Evolutionary conservation across 2,797 vertebrate genomes (phyloP), one percentile per base, ranked within the genome.

Genomic region (Semotilus atromaculatus): DNA sequence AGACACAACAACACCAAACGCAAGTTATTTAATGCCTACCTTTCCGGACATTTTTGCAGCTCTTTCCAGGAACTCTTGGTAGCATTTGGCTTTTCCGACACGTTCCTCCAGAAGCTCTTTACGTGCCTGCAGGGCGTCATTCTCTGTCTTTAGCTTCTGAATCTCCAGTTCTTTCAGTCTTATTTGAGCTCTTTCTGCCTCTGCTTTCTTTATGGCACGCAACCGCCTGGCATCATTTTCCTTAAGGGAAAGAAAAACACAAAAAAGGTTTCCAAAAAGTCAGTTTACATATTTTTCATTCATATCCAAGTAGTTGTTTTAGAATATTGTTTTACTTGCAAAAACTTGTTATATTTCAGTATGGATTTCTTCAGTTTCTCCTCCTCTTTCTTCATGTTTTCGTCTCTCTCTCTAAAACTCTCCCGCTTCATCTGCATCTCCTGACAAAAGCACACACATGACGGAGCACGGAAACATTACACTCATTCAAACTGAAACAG

Each of bases 271-370:
- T 5, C 21, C 34, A 62, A 64, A 31, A 18, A 7, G 7, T 60
- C 8, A 13, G 23, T 53, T 51, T 10, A 67, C 18, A 67, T 43
- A 67, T 23, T 40, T 58, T 31, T 53, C 21, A 45, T 58, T 21
- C 0, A 21, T 26, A 40, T 19, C 36, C 3, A 29, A 18, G 11
- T 18, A 26, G 29, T 43, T 77, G 66, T 62, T 26, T 77, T 18
- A 70, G 13, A 5, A 76, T 74, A 36, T 4, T 26, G 29, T 75
- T 86, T 45, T 89, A 97, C 97, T 95, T 96, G 92, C 5, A 96
- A 85, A 89, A 96, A 95, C 70, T 88, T 90, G 26, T 96, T 70
- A 14, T 94, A 95, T 75, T 87, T 90, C 19, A 90, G 36, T 11
- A 91, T 51, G 0, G 92, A 90, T 0, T 91, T 90, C 70, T 86